Conservation (phyloP, 2,888 invertebrate species). For the Acleris holmiana region DNA sequence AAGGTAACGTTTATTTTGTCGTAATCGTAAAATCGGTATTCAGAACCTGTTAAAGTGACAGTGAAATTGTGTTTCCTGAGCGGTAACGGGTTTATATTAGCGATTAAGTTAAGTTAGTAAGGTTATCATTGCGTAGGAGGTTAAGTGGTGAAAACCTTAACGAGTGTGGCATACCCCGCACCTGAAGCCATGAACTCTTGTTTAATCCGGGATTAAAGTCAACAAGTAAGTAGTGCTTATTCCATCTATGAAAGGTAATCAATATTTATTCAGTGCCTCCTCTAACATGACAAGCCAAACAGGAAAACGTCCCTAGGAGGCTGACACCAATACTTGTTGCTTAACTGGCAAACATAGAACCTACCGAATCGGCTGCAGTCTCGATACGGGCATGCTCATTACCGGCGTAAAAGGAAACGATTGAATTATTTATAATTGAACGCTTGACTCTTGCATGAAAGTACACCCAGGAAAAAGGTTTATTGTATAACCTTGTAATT, state of each 20-base stretch:
- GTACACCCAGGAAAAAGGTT: constrained; percentile 6
- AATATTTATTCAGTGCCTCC: constrained; percentile 6
- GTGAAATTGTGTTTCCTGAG: not conserved
- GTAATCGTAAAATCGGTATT: constrained; percentile 26
- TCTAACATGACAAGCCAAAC: constrained; percentile 11
- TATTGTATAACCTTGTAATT: constrained; percentile 8
- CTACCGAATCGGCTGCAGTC: constrained; percentile 21
- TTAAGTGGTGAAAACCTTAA: not conserved
- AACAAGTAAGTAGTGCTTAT: too few relatives aligned
- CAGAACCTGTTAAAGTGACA: constrained; percentile 16
- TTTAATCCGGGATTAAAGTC: too few relatives aligned
- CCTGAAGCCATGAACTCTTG: too few relatives aligned
- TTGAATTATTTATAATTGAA: constrained; percentile 35
- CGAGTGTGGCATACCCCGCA: too few relatives aligned
- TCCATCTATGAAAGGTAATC: not conserved
- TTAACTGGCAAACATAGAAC: constrained; percentile 17
- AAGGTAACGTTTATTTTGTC: constrained; percentile 28
- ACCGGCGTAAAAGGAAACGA: constrained; percentile 28
- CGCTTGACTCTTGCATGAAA: constrained; percentile 25
- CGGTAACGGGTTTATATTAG: too few relatives aligned
- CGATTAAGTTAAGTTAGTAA: too few relatives aligned
- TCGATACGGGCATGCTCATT: constrained; percentile 23
- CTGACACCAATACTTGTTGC: constrained; percentile 33
- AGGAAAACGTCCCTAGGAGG: constrained; percentile 23
- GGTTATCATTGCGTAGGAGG: not conserved